Evolutionary conservation across 2,113 vertebrate genomes (phyloP), one percentile per base, ranked within the genome.

Genomic region (Setophaga petechia): DNA sequence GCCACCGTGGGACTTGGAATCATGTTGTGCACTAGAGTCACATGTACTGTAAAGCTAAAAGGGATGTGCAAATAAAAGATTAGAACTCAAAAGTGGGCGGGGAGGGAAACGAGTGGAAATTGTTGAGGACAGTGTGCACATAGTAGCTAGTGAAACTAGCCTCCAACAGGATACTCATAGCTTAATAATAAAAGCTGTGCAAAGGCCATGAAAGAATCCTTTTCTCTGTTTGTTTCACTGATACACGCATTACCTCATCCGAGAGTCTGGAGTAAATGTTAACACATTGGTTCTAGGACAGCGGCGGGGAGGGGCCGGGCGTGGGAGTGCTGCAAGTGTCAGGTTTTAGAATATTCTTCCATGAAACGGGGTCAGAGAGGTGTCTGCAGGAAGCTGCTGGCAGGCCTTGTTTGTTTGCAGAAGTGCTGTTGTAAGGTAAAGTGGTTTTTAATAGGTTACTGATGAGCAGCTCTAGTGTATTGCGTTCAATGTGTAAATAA

Each of bases 21-120:
- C 98, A 98, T 98, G 97, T 98, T 98, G 99, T 99, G 99, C 99
- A 99, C 99, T 99, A 98, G 98, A 98, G 99, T 99, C 98, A 99
- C 98, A 98, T 98, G 98, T 99, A 99, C 99, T 99, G 99, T 99
- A 99, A 99, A 98, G 98, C 98, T 98, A 97, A 99, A 99, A 99
- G 99, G 99, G 99, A 99, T 98, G 98, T 99, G 98, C 98, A 98
- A 98, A 99, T 98, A 97, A 95, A 97, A 95, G 95, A 94, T 95
- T 96, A 81, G 96, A 97, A 96, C 89, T 96, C 91, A 97, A 94
- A 96, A 97, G 97, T 93, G 94, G 95, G 96, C 39, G 96, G 97
- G 96, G 95, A 97, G 98, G 98, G 97, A 96, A 98, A 98, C 58
- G 94, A 97, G 92, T 96, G 97, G 97, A 97, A 88, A 93, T 97